Conservation (phyloP, 2,888 invertebrate genomes). For the Trissoscelio sp. region DNA sequence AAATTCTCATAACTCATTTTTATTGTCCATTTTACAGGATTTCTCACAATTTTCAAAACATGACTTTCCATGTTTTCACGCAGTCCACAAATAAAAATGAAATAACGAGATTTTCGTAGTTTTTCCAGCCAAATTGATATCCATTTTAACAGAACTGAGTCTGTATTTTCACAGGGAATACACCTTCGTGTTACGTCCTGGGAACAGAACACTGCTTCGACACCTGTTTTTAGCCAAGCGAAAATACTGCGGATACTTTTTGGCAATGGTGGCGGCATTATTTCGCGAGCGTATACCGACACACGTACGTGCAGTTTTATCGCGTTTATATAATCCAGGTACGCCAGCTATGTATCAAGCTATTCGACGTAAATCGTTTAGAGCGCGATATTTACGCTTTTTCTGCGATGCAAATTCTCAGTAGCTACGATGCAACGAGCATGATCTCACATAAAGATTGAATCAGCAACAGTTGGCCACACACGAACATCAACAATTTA, state of each 20-base stretch:
- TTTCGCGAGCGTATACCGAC: background rate
- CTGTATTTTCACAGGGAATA: conserved; percentile 16
- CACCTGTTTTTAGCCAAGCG: conserved; percentile 22
- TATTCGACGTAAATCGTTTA: conserved; percentile 5
- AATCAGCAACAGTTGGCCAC: conserved; percentile 54
- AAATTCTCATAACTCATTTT: no score
- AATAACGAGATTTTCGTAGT: conserved; percentile 30
- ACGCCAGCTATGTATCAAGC: background rate
- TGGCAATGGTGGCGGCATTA: conserved; percentile 15
- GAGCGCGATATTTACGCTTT: conserved; percentile 24
- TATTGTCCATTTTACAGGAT: no score
- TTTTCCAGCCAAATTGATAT: conserved; percentile 31
- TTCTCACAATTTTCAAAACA: conserved; percentile 11
- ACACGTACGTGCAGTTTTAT: conserved; percentile 1
- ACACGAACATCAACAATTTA: conserved; percentile 22
- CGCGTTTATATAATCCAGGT: conserved; percentile 21
- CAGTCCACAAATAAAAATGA: background rate
- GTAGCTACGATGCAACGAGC: conserved; percentile 3
- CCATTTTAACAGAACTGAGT: conserved; percentile 16
- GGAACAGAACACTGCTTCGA: conserved; percentile 21
- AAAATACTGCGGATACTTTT: conserved; percentile 31
- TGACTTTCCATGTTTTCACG: conserved; percentile 21
- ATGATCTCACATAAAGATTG: conserved; percentile 41
- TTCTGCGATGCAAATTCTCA: conserved; percentile 39
- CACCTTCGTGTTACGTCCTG: conserved; percentile 7